Evolutionary conservation across 2,113 vertebrate genomes (phyloP).

Genomic region (Syngnathus scovelli): DNA sequence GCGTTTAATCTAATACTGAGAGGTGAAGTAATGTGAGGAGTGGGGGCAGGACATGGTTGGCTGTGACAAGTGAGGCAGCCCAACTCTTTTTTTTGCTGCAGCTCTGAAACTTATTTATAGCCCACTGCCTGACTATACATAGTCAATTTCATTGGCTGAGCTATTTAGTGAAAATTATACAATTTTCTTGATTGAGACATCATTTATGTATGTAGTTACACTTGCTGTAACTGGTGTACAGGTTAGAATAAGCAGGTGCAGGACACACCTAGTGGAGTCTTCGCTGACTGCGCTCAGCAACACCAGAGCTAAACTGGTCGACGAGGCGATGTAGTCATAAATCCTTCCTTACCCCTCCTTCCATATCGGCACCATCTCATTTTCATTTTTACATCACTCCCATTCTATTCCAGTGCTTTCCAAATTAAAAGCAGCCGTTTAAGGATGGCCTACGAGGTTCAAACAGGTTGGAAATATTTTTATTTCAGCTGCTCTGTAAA

Average conservation of each 20-base stretch:
- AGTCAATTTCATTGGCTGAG: constrained; percentile 20
- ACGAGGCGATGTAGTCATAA: constrained; percentile 43
- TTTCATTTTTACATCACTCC: constrained; percentile 34
- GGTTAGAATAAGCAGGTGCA: neutral
- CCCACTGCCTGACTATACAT: constrained; percentile 21
- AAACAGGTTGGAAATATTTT: neutral
- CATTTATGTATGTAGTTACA: neutral
- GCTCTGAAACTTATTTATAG: constrained; percentile 58
- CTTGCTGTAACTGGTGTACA: neutral
- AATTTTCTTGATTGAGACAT: neutral
- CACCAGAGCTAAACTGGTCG: constrained; percentile 60
- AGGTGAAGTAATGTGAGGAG: constrained; percentile 45
- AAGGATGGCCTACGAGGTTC: neutral
- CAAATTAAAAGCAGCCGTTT: constrained; percentile 58
- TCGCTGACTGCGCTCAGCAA: constrained; percentile 51
- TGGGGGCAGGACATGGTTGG: constrained; percentile 30
- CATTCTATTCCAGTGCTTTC: constrained; percentile 36
- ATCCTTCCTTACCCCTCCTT: constrained; percentile 22
- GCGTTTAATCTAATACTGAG: constrained; percentile 31
- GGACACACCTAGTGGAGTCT: constrained; percentile 24
- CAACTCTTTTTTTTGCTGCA: constrained; percentile 38
- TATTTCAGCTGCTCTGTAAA: no score
- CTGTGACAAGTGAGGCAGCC: constrained; percentile 41
- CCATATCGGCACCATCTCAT: constrained; percentile 15
- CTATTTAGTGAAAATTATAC: constrained; percentile 13